Conservation (phyloP, 1,140 invertebrate genomes). For the Drosophila trapezifrons region DNA sequence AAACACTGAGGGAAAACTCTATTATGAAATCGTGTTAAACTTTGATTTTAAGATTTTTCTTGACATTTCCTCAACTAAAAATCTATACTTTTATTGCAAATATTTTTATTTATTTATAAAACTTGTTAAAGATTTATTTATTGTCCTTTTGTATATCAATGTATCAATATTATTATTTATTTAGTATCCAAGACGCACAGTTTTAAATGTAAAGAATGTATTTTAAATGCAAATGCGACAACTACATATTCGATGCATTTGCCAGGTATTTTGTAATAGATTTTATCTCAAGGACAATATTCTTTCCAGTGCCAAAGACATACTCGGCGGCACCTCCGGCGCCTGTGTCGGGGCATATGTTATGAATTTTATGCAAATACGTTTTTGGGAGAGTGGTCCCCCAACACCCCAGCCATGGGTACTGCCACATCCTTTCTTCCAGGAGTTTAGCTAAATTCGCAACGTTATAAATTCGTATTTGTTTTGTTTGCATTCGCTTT, state of each 20-base stretch:
- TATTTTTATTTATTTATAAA: background rate
- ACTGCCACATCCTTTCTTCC: constrained; percentile 11
- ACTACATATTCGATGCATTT: background rate
- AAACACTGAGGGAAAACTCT: background rate
- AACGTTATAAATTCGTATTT: constrained; percentile 44
- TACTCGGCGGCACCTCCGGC: constrained; percentile 16
- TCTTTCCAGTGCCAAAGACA: constrained; percentile 19
- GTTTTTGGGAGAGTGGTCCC: constrained; percentile 42
- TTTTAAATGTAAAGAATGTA: background rate
- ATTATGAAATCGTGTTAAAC: too few relatives aligned
- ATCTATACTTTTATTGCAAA: background rate
- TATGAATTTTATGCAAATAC: constrained; percentile 74
- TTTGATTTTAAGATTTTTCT: too few relatives aligned
- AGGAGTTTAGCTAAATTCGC: constrained; percentile 51
- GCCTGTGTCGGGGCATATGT: constrained; percentile 56
- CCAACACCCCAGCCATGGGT: constrained; percentile 74
- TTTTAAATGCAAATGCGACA: constrained; percentile 6
- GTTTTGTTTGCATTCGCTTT: constrained; percentile 18
- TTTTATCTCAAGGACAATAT: background rate
- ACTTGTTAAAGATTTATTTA: background rate
- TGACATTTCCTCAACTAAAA: background rate
- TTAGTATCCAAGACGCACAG: background rate
- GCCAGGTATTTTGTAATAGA: background rate
- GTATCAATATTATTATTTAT: background rate
- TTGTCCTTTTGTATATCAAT: background rate